Evolutionary conservation across 2,113 vertebrate genomes (phyloP).

Genomic region (Herpetotheres cachinnans): DNA sequence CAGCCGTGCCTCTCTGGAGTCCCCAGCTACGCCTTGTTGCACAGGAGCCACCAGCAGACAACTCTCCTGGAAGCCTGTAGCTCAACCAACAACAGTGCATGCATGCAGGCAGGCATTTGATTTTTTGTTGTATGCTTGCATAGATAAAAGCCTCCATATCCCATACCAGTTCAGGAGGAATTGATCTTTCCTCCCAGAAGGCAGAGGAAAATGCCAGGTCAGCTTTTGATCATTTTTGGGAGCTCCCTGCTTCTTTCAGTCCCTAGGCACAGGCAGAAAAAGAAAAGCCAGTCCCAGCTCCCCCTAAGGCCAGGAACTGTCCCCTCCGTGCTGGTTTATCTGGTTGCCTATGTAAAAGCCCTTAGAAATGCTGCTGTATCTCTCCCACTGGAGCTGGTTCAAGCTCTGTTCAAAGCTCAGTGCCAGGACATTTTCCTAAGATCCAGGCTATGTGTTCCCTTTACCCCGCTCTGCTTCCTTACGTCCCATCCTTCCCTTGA

Average conservation of each 20-base stretch:
- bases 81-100: background rate
- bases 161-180: background rate
- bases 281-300: background rate
- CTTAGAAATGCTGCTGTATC: background rate
- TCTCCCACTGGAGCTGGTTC: background rate
- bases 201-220: background rate
- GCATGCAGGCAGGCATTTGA: accelerated
- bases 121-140: background rate
- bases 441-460: background rate
- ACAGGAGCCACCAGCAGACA: background rate
- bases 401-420: background rate
- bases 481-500: background rate
- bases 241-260: background rate
- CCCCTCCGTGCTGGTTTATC: background rate
- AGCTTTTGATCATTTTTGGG: background rate
- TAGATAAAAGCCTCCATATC: background rate
- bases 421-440: background rate
- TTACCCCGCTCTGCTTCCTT: background rate
- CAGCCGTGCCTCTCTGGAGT: background rate
- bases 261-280: background rate
- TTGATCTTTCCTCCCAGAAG: background rate
- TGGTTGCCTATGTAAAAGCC: background rate
- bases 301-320: background rate
- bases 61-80: background rate
- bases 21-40: background rate